These are phyloP conservation scores for Pleuronectes platessa DNA, from an alignment of 2,113 vertebrate genomes.

Conservation along the genomic window DNA sequence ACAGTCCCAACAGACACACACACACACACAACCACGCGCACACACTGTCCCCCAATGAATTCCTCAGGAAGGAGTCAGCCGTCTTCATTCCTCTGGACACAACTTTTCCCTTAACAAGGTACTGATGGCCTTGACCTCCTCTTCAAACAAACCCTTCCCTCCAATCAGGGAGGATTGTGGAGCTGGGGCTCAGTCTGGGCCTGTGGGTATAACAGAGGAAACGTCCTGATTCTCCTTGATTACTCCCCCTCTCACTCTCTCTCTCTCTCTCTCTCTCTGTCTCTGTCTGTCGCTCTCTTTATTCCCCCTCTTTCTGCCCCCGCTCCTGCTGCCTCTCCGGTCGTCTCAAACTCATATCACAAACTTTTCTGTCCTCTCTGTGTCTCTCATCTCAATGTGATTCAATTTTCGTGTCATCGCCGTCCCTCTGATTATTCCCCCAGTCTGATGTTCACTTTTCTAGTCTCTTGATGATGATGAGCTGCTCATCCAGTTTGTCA, in stretches of 20 bases:
- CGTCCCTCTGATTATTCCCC: constrained; percentile 24
- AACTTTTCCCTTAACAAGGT: constrained; percentile 75
- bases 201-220: constrained; percentile 79
- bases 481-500: background rate
- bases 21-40: constrained; percentile 15
- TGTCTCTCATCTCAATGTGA: constrained; percentile 18
- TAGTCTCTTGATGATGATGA: background rate
- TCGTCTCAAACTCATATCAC: constrained; percentile 14
- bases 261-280: constrained; percentile 21
- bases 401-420: constrained; percentile 1
- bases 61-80: constrained; percentile 74
- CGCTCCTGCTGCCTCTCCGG: constrained; percentile 38
- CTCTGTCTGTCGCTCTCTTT: constrained; percentile 19
- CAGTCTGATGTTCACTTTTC: constrained; percentile 9
- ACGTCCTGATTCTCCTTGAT: constrained; percentile 78
- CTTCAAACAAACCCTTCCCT: constrained; percentile 81
- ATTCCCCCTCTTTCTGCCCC: constrained; percentile 40
- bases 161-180: constrained; percentile 80
- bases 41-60: constrained; percentile 64
- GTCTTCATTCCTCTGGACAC: constrained; percentile 72
- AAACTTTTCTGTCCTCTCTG: constrained; percentile 29
- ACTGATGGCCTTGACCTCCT: constrained; percentile 78
- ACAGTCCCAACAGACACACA: background rate
- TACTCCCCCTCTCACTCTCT: constrained; percentile 55
- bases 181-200: constrained; percentile 75